A percentile compares a stretch with the other conserved stretches of the same genome.
These are phyloP conservation scores for Agrochola lychnidis DNA, from an alignment of 2,888 invertebrate species.

Conservation along the genomic window DNA sequence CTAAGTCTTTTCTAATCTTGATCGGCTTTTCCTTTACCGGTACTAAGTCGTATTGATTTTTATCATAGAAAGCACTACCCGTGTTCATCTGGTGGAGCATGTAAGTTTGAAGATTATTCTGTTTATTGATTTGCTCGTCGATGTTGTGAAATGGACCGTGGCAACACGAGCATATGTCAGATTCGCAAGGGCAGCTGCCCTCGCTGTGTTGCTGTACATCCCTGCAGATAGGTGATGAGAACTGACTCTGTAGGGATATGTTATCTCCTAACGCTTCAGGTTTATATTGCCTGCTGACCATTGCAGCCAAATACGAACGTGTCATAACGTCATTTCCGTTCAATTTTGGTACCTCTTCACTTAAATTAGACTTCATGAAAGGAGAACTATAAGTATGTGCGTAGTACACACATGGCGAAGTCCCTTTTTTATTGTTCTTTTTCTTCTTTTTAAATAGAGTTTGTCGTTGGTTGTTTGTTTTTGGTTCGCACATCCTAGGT, in stretches of 20 bases:
- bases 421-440: conserved; percentile 66
- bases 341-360: conserved; percentile 16
- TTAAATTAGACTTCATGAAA: conserved; percentile 56
- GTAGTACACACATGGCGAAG: conserved; percentile 76
- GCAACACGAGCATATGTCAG: conserved; percentile 82
- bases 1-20: conserved; percentile 67
- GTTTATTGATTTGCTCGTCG: conserved; percentile 71
- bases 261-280: conserved; percentile 69
- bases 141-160: conserved; percentile 78
- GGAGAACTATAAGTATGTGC: conserved; percentile 71
- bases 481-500: conserved; percentile 28
- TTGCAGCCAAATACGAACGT: conserved; percentile 71
- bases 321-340: conserved; percentile 34
- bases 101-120: conserved; percentile 49
- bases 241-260: conserved; percentile 74
- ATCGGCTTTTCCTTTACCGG: conserved; percentile 82
- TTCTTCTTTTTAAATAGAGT: conserved; percentile 69
- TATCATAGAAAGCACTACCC: conserved; percentile 77
- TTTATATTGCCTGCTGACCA: conserved; percentile 78
- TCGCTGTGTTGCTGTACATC: conserved; percentile 64
- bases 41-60: conserved; percentile 81
- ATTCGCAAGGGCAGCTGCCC: conserved; percentile 56
- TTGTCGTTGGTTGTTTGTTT: conserved; percentile 44
- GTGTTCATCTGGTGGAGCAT: conserved; percentile 57
- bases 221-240: conserved; percentile 81